Evolutionary conservation across 2,797 vertebrate genomes (phyloP), one percentile per base, ranked within the genome.

Genomic region (Martes flavigula): DNA sequence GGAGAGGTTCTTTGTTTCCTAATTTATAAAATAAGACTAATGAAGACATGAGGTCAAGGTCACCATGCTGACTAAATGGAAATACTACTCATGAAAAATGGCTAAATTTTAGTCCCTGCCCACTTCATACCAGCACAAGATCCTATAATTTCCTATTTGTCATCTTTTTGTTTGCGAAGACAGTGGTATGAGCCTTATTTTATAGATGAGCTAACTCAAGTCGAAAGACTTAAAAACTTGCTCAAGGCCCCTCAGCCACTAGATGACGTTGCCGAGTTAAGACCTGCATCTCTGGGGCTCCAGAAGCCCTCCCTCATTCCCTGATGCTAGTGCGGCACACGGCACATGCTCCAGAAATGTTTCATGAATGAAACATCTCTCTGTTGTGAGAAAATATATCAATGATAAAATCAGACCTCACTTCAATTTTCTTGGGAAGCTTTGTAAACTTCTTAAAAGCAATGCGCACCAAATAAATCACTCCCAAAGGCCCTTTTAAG

Each of bases 271-370:
- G 56, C 40, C 25, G 21, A 40, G 23, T 70, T 66, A 64, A 48
- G 56, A 43, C 46, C 46, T 43, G 30, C 54, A 9, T 64, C 20
- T 30, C 10, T 48, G 54, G 60, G 13, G 38, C n/a, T 35, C n/a
- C n/a, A 32, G 30, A 81, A 46, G 15, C 60, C 38, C 30, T n/a
- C 79, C 7, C 23, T 27, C 0, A 1, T 46, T 75, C 48, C 14
- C 5, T 13, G 35, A 56, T 20, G 5, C 60, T 20, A 20, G 15
- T 3, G 15, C 7, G 30, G 38, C 15, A 0, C 1, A 0, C 0
- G 2, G 8, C 51, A 78, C 38, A 12, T 14, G 12, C 30, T 56
- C 79, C 51, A 66, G 27, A 90, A 62, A 23, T 11, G 11, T 30
- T 81, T 83, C 46, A 20, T 17, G 12, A 73, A 20, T 17, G 12